phyloP scores from a whole-genome alignment of 2,888 invertebrate genomes.

The Drosophila picticornis region DNA sequence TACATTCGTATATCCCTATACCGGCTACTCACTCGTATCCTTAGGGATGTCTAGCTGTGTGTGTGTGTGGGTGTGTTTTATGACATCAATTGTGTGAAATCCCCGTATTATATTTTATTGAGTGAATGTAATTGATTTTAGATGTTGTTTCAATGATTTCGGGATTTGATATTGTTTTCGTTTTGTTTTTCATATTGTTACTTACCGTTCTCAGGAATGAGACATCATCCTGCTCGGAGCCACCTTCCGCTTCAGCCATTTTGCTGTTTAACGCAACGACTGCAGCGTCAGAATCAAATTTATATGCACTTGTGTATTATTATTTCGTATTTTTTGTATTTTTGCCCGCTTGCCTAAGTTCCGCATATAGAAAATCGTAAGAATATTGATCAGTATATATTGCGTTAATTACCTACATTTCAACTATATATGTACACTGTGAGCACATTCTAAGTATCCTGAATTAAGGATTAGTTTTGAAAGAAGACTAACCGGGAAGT shows the following conservation, averaged over 20 bases:
- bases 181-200: constrained; percentile 54
- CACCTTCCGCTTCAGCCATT: constrained; percentile 97
- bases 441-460: background rate
- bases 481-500: background rate
- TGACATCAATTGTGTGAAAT: constrained; percentile 78
- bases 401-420: no score
- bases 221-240: constrained; percentile 99
- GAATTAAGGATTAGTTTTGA: background rate
- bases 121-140: constrained; percentile 82
- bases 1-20: constrained; percentile 36
- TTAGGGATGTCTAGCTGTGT: background rate
- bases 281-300: constrained; percentile 65
- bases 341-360: constrained; percentile 38
- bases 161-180: background rate
- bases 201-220: constrained; percentile 99
- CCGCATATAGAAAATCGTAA: background rate
- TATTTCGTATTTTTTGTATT: constrained; percentile 54
- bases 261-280: constrained; percentile 74
- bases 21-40: constrained; percentile 7
- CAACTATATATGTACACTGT: background rate
- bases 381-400: background rate
- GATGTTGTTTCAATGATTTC: constrained; percentile 62
- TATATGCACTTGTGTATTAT: constrained; percentile 42
- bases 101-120: constrained; percentile 78
- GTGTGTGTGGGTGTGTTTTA: constrained; percentile 56